Percentiles rank a stretch among this genome's conserved stretches.
These are phyloP conservation scores for Galendromus occidentalis DNA, from an alignment of 1,140 invertebrate species.

Conservation along the genomic window DNA sequence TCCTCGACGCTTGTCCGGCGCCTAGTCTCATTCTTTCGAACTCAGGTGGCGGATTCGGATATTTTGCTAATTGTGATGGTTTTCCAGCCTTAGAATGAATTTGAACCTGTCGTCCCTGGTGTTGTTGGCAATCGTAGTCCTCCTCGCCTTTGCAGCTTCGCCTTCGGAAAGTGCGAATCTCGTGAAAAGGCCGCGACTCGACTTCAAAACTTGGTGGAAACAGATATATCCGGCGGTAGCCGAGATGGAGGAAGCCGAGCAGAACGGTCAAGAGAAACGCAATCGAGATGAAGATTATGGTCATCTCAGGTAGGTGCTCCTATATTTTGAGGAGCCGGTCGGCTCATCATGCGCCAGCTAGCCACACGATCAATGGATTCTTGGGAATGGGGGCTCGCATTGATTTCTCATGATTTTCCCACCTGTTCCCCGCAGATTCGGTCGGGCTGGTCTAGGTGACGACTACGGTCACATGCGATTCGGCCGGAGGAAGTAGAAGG, in stretches of 20 bases:
- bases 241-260: background rate
- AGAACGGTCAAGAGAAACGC: background rate
- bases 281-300: conserved; percentile 4
- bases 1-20: too few species aligned
- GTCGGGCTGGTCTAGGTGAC: background rate
- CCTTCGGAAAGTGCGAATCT: background rate
- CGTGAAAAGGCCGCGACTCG: background rate
- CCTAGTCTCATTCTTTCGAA: too few species aligned
- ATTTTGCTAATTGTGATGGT: too few species aligned
- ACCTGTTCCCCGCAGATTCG: background rate
- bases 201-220: background rate
- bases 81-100: too few species aligned
- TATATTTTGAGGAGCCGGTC: too few species aligned
- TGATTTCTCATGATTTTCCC: too few species aligned
- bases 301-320: background rate
- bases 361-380: too few species aligned
- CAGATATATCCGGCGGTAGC: background rate
- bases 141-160: background rate
- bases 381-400: too few species aligned
- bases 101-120: too few species aligned
- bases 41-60: too few species aligned
- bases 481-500: background rate
- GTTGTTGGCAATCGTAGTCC: background rate
- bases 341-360: too few species aligned
- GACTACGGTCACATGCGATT: conserved; percentile 2